Conservation (phyloP, 2,113 vertebrate genomes). For the Serilophus lunatus region DNA sequence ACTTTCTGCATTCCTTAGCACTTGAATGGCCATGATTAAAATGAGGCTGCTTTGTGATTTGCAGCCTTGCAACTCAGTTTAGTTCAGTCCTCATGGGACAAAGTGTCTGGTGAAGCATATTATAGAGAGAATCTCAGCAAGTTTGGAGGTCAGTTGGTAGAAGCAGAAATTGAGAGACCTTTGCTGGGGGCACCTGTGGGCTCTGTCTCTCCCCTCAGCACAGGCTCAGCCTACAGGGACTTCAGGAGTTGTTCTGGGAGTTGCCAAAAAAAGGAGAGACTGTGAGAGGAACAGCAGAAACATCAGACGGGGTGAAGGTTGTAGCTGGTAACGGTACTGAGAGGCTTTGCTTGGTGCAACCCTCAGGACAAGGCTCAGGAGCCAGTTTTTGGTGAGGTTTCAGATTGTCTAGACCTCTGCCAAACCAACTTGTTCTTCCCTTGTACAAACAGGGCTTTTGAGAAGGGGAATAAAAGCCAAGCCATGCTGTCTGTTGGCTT, state of each 20-base stretch:
- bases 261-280: background rate
- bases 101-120: background rate
- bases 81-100: constrained; percentile 13
- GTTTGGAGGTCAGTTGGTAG: background rate
- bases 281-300: background rate
- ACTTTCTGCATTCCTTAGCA: constrained; percentile 36
- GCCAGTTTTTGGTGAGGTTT: background rate
- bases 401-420: background rate
- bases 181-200: background rate
- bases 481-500: background rate
- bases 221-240: background rate
- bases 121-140: constrained; percentile 1
- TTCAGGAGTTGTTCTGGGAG: background rate
- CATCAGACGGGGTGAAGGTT: background rate
- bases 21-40: constrained; percentile 21
- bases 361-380: background rate
- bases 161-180: background rate
- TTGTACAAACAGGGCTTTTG: background rate
- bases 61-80: constrained; percentile 27
- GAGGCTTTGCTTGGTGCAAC: background rate
- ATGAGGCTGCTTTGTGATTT: constrained; percentile 29
- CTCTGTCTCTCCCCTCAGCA: background rate
- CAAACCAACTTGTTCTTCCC: background rate
- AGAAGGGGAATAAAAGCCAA: background rate
- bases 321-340: background rate